Conservation (phyloP, 2,888 invertebrate species). For the Psylliodes chrysocephalus region DNA sequence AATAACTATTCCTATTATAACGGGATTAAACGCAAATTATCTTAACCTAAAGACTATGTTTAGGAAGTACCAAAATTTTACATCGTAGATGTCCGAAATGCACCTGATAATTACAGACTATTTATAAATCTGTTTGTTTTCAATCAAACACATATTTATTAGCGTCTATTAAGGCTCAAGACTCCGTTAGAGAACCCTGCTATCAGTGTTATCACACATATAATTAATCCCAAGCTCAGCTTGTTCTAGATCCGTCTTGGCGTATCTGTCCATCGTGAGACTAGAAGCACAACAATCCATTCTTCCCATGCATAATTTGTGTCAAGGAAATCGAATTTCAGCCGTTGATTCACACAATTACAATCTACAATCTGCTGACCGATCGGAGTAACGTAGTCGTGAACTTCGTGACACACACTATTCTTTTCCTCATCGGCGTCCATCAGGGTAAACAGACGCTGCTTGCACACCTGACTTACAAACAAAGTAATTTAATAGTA, state of each 20-base stretch:
- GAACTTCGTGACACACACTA: conserved; percentile 37
- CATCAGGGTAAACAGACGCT: too few species aligned
- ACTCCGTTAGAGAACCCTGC: background rate
- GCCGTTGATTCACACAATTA: conserved; percentile 36
- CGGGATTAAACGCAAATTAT: too few species aligned
- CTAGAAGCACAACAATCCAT: conserved; percentile 23
- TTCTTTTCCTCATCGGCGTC: background rate
- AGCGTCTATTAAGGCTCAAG: background rate
- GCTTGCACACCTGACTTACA: too few species aligned
- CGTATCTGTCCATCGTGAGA: conserved; percentile 13
- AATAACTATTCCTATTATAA: too few species aligned
- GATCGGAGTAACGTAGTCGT: conserved; percentile 30
- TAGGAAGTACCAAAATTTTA: too few species aligned
- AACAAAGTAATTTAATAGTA: too few species aligned
- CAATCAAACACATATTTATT: background rate
- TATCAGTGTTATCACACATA: conserved; percentile 1
- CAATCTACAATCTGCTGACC: conserved; percentile 38
- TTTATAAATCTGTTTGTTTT: too few species aligned
- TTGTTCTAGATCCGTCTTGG: conserved; percentile 8
- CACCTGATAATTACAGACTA: too few species aligned
- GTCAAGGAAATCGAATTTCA: conserved; percentile 39
- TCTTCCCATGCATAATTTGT: conserved; percentile 31
- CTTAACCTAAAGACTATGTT: too few species aligned
- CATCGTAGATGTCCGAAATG: too few species aligned
- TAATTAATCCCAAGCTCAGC: conserved; percentile 1